Base-by-base conservation (phyloP, 2,888 invertebrate genomes). In the Tinea pellionella region DNA sequence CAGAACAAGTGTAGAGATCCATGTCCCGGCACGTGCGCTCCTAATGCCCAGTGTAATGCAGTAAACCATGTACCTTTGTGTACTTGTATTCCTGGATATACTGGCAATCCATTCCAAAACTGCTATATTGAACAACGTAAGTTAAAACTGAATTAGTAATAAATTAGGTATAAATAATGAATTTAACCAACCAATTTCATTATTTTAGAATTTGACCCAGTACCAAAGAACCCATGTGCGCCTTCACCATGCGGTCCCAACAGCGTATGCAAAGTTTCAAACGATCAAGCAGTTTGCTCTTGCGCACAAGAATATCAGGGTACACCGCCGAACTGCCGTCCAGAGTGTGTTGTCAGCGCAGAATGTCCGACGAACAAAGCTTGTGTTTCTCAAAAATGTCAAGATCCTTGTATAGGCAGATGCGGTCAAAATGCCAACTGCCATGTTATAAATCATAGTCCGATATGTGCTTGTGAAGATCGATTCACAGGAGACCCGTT, bases 231-330 rank as follows among this genome's bases (percentile, higher is more conserved):
- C 68, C 94, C 94, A 1, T 95, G 95, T 70, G 78, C 88, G 63
- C 94, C 94, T 59, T 92, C 93, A 1, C 94, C 94, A 0, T 96
- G 96, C 72, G 96, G 96, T 41, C 91, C 94, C 6, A 94, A 95
- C 70, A 94, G 95, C 64, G 88, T 92, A 67, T 96, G 96, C 70
- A 90, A 91, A 66, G 92, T 91, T 73, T 74, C 90, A 24, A 93
- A 93, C 66, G 89, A 89, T 24, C 92, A 92, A 80, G 91, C 91
- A 0, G 89, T 92, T 16, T 94, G 94, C 71, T 92, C 92, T 59
- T 94, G 94, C 69, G 76, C 90, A 63, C 88, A 89, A 55, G 89
- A 89, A 64, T 92, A 91, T 67, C 86, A 89, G 60, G 93, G 93
- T 56, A 83, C 82, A 63, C 92, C 92, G 32, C 92, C 92, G 61